phyloP scores from a whole-genome alignment of 2,113 vertebrate genomes.

The Hassar affinis region DNA sequence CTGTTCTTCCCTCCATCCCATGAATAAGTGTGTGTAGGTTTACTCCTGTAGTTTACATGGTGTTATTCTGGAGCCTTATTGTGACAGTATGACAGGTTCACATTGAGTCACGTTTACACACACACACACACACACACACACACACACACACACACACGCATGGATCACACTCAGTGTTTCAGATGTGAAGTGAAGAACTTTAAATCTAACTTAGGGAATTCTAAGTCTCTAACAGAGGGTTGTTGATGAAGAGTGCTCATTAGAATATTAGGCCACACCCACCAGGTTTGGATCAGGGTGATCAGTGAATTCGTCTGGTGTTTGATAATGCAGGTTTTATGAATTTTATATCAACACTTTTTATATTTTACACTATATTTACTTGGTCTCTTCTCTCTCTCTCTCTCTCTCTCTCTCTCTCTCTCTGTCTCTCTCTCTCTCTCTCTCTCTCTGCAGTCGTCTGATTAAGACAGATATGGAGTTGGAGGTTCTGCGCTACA shows the following conservation, averaged over 20 bases:
- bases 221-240: neutral
- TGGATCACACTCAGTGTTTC: too few relatives aligned
- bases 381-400: neutral
- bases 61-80: too few relatives aligned
- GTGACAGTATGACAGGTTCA: too few relatives aligned
- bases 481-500: conserved; percentile 93
- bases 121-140: too few relatives aligned
- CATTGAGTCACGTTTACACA: too few relatives aligned
- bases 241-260: neutral
- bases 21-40: too few relatives aligned
- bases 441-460: conserved; percentile 73
- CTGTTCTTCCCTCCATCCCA: too few relatives aligned
- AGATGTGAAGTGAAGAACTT: too few relatives aligned
- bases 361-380: neutral
- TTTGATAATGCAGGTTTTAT: too few relatives aligned
- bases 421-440: neutral
- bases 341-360: neutral
- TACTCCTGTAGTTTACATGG: too few relatives aligned
- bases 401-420: neutral
- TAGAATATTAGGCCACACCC: conserved; percentile 4
- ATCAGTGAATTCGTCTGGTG: neutral
- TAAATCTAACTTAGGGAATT: too few relatives aligned
- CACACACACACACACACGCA: too few relatives aligned
- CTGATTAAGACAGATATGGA: conserved; percentile 95
- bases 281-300: neutral